Base-by-base conservation (phyloP, 2,113 vertebrate genomes). In the Mobula hypostoma region DNA sequence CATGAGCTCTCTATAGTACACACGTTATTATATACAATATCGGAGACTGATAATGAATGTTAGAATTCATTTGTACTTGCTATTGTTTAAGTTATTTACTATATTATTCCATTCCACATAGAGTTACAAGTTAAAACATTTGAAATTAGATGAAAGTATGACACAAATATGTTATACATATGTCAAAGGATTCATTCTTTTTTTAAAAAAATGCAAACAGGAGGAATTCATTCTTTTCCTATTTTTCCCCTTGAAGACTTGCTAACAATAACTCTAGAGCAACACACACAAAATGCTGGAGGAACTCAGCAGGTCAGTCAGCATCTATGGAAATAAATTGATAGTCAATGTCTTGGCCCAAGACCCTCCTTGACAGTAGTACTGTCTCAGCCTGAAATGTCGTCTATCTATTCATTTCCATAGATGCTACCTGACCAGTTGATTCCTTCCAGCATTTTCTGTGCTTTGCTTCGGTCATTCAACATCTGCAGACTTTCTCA, bases 1-100 rank as follows among this genome's bases (percentile, higher is more conserved):
- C 94, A 95, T 95, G 95, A 97, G 95, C 91, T 56, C 11, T 0
- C 36, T 70, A 93, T 17, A 93, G 15, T 40, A 74, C 8, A 40
- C 7, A 40, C 32, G 97, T 97, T 97, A 97, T 96, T 85, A 95
- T 94, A 82, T 94, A 72, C n/a, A 91, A 91, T 92, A 94, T 48
- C 78, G 68, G 74, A 92, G 58, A 36, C 21, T 7, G 32, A 61
- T 61, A 74, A 93, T 21, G 24, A 76, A 56, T 56, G 9, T 74
- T 76, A 66, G 36, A 72, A 93, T 7, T 21, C 36, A 76, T 48
- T 21, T 27, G 19, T 9, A 40, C 0, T 9, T 5, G 11, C 7
- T 12, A 93, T 74, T 74, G 36, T 32, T 56, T 27, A 56, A 74
- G 24, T 93, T 56, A 76, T 4, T 74, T 72, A 15, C 63, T 91